Percentiles rank a stretch among this genome's conserved stretches.
Conservation (phyloP, 2,888 invertebrate species). For the Rhagium mordax region DNA sequence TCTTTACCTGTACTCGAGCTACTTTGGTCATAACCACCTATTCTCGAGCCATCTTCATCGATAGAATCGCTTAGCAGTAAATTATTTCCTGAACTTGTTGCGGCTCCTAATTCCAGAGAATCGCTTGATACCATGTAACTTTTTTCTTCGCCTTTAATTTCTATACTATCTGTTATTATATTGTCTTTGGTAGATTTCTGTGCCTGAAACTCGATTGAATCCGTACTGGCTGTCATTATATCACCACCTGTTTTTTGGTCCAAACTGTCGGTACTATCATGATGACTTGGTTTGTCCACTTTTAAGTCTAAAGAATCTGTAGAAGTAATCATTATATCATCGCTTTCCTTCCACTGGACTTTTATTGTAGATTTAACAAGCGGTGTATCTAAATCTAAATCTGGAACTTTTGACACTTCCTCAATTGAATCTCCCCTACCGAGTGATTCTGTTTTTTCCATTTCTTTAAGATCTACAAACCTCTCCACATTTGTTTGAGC, state of each 20-base stretch:
- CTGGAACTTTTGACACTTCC: conserved; percentile 73
- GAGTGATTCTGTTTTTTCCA: conserved; percentile 73
- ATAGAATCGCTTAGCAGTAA: conserved; percentile 69
- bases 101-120: conserved; percentile 69
- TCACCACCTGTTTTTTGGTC: conserved; percentile 74
- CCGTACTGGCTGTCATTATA: conserved; percentile 75
- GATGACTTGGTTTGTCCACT: conserved; percentile 69
- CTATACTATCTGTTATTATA: conserved; percentile 75
- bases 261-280: conserved; percentile 79
- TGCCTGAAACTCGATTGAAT: conserved; percentile 72
- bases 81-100: conserved; percentile 60
- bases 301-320: conserved; percentile 77
- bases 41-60: conserved; percentile 69
- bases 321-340: conserved; percentile 75
- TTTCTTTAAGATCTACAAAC: conserved; percentile 74
- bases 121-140: conserved; percentile 71
- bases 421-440: conserved; percentile 72
- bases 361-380: conserved; percentile 66
- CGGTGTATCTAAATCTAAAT: conserved; percentile 71
- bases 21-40: conserved; percentile 68
- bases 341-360: conserved; percentile 66
- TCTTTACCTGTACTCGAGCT: conserved; percentile 71
- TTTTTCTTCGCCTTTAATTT: conserved; percentile 66
- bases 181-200: conserved; percentile 63
- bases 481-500: conserved; percentile 79